These are phyloP conservation scores for Python bivittatus DNA, from an alignment of 2,113 vertebrate genomes.

Conservation along the genomic window DNA sequence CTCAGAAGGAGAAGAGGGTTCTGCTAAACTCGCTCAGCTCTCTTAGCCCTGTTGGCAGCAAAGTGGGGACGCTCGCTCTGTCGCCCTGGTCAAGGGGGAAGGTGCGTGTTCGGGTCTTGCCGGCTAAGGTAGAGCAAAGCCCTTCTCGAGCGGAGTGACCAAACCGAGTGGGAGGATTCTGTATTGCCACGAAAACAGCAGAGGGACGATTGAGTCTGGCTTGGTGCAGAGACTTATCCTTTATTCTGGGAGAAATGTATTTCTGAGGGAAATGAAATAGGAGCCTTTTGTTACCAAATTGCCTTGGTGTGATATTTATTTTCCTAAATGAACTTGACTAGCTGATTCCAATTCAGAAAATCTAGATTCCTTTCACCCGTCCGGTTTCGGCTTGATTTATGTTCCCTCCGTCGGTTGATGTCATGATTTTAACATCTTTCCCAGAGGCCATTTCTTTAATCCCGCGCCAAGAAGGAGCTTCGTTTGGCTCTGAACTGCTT, in stretches of 20 bases:
- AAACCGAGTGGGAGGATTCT: not conserved
- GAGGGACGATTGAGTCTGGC: not conserved
- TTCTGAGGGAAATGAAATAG: not conserved
- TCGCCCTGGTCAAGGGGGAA: not conserved
- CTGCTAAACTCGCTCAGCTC: slow-evolving; percentile 48
- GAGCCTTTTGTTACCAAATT: not conserved
- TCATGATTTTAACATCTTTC: slow-evolving; percentile 52
- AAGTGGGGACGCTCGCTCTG: not conserved
- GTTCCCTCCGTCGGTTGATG: slow-evolving; percentile 38
- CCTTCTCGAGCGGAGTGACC: not conserved
- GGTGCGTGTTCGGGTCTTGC: not conserved
- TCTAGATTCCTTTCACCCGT: not conserved
- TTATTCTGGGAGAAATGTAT: slow-evolving; percentile 21
- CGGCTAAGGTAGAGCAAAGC: not conserved
- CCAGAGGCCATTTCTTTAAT: slow-evolving; percentile 51
- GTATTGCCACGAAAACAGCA: not conserved
- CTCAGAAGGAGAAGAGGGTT: slow-evolving; percentile 37
- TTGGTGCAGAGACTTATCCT: slow-evolving; percentile 4
- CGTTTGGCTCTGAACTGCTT: not conserved
- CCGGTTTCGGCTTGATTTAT: not conserved
- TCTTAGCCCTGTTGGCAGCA: slow-evolving; percentile 17
- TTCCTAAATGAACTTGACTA: not conserved
- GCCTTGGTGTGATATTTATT: not conserved
- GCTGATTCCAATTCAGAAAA: not conserved
- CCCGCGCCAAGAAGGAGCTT: slow-evolving; percentile 20